Base-by-base conservation (phyloP, 2,113 vertebrate species). In the Dasyurus viverrinus region DNA sequence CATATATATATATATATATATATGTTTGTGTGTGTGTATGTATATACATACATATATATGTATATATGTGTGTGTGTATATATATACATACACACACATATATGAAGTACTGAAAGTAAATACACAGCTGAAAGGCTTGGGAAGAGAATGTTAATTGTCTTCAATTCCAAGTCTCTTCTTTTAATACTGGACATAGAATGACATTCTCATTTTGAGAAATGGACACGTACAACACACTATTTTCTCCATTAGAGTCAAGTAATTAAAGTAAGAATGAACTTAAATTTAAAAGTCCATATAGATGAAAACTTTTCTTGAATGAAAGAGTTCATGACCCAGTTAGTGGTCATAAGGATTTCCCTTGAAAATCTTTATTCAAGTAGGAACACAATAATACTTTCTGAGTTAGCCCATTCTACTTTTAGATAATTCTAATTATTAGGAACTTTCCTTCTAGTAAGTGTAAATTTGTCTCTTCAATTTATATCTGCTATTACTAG, bases 171-270 rank as follows among this genome's bases (percentile, higher is more conserved):
- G 60, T 68, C 30, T 36, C 60, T 60, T 30, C 26, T 68, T 68
- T 68, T 68, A 68, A 68, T 68, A 68, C 12, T 68, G 60, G 30
- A 68, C 30, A 68, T 16, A 68, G 60, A 54, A 54, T 27, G 30
- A 91, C 47, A 23, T 3, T n/a, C 92, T 92, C 92, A 93, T 97
- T 90, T 90, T 47, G 46, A 27, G 89, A 97, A 93, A 90, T 89
- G 92, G 89, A 89, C 68, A 89, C 84, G n/a, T 68, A 36, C 30
- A 95, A 30, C 24, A 55, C 26, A 54, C 55, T 76, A 91, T 90
- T 76, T 94, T 36, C 30, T 30, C 60, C 60, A 89, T 14, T n/a
- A 92, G 90, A 42, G 53, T 14, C 12, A 68, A 68, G 14, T 68
- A 36, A 68, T 36, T 14, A 68, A 11, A 36, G 30, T 68, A 36